A percentile compares a stretch with the other conserved stretches of the same genome.
These are phyloP conservation scores for Pterostichus niger DNA, from an alignment of 2,888 invertebrate species.

Conservation along the genomic window DNA sequence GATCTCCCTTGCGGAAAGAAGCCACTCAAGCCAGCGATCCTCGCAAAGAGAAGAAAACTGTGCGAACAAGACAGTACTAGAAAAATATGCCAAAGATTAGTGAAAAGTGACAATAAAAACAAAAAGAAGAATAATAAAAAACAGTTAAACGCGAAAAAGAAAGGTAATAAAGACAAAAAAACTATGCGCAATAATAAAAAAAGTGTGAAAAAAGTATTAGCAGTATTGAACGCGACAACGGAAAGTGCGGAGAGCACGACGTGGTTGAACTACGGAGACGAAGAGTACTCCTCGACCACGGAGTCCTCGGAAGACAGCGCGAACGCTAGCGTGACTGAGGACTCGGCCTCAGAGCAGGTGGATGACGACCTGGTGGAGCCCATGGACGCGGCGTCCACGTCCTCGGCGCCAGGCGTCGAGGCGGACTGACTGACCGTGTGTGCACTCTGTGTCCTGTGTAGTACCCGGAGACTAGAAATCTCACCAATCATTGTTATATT, in stretches of 20 bases:
- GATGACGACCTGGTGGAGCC: conserved; percentile 25
- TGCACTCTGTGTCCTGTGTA: conserved; percentile 45
- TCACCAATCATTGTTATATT: conserved; percentile 73
- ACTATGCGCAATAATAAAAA: conserved; percentile 78
- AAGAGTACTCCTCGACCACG: conserved; percentile 6
- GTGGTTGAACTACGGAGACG: neutral
- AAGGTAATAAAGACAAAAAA: conserved; percentile 71
- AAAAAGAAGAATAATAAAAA: conserved; percentile 71
- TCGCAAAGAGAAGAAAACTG: conserved; percentile 70
- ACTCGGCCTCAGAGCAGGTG: conserved; percentile 52
- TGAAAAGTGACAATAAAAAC: conserved; percentile 70
- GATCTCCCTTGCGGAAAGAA: conserved; percentile 68
- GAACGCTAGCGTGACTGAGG: conserved; percentile 15
- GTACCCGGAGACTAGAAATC: conserved; percentile 61
- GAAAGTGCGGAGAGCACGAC: conserved; percentile 44
- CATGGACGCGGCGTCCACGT: conserved; percentile 12
- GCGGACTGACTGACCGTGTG: conserved; percentile 36
- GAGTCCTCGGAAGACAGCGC: conserved; percentile 29
- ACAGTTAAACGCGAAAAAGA: conserved; percentile 72
- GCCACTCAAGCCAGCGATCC: neutral
- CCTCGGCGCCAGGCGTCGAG: conserved; percentile 13
- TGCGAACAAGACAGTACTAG: conserved; percentile 72
- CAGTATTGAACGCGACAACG: conserved; percentile 74
- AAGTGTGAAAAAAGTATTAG: conserved; percentile 78
- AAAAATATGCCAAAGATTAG: conserved; percentile 76